Evolutionary conservation across 2,888 invertebrate genomes (phyloP).

Genomic region (Nymphalis c-album): DNA sequence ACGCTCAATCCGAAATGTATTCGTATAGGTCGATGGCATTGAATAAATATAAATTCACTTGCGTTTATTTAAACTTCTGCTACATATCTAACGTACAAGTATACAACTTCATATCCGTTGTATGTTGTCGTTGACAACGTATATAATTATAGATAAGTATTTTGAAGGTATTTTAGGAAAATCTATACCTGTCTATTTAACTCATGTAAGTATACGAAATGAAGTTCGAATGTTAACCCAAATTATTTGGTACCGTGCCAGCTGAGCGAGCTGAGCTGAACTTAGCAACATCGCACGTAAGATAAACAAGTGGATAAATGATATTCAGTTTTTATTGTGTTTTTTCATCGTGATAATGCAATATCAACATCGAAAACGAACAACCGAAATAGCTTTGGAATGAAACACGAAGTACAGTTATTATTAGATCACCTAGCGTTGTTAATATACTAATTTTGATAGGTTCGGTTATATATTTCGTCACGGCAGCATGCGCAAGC

Average conservation of each 20-base stretch:
- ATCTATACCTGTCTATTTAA: neutral
- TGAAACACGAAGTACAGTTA: no score
- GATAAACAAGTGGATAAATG: slow-evolving; percentile 28
- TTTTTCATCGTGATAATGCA: slow-evolving; percentile 1
- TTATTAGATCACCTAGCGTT: no score
- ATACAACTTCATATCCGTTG: no score
- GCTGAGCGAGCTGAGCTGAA: slow-evolving; percentile 14
- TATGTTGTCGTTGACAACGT: neutral
- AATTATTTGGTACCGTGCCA: slow-evolving; percentile 37
- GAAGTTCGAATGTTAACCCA: slow-evolving; percentile 21
- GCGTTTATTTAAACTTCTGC: neutral
- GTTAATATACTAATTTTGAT: no score
- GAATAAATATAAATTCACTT: slow-evolving; percentile 6
- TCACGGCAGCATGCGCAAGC: no score
- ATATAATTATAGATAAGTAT: neutral
- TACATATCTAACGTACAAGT: neutral
- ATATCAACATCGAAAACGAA: neutral
- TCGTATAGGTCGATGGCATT: slow-evolving; percentile 8
- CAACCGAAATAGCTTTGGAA: neutral
- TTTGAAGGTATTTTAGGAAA: neutral
- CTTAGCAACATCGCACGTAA: slow-evolving; percentile 30
- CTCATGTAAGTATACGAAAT: slow-evolving; percentile 6
- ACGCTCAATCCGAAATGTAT: neutral
- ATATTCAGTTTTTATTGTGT: slow-evolving; percentile 16
- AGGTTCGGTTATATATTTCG: no score